A percentile compares a stretch with the other conserved stretches of the same genome.
These are phyloP conservation scores for Pentamera pediparva DNA, from an alignment of 53 echinoderm and acorn worm species.

Conservation along the genomic window DNA sequence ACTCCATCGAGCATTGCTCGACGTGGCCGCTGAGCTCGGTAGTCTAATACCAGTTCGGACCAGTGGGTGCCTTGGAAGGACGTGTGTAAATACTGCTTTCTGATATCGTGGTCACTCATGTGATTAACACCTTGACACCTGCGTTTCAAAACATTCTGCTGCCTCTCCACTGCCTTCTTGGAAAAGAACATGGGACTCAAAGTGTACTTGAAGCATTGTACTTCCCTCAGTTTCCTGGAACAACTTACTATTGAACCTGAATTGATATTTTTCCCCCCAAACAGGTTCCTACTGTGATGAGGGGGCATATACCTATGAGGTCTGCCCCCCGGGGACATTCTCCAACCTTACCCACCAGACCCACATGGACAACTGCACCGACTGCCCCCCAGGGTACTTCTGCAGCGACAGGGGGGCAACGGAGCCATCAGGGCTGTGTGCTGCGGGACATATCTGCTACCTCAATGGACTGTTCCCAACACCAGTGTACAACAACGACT, in stretches of 20 bases:
- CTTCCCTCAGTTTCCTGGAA: not conserved
- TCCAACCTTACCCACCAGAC: conserved; percentile 67
- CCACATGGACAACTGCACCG: conserved; percentile 84
- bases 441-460: conserved; percentile 91
- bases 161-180: too few species aligned
- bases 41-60: too few species aligned
- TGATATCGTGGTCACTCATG: too few species aligned
- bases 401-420: conserved; percentile 67
- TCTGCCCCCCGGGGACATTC: conserved; percentile 77
- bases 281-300: conserved; percentile 84
- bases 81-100: too few species aligned
- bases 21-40: too few species aligned
- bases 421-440: conserved; percentile 44
- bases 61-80: too few species aligned
- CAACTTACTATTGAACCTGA: not conserved
- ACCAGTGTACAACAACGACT: conserved; percentile 91
- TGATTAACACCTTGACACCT: too few species aligned
- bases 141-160: too few species aligned
- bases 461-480: conserved; percentile 62
- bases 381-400: conserved; percentile 75
- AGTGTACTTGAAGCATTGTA: not conserved
- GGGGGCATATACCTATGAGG: conserved; percentile 70
- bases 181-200: too few species aligned
- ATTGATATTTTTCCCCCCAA: not conserved
- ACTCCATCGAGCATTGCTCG: too few species aligned